Conservation (phyloP, 1,140 invertebrate species). For the Sesamia nonagrioides region DNA sequence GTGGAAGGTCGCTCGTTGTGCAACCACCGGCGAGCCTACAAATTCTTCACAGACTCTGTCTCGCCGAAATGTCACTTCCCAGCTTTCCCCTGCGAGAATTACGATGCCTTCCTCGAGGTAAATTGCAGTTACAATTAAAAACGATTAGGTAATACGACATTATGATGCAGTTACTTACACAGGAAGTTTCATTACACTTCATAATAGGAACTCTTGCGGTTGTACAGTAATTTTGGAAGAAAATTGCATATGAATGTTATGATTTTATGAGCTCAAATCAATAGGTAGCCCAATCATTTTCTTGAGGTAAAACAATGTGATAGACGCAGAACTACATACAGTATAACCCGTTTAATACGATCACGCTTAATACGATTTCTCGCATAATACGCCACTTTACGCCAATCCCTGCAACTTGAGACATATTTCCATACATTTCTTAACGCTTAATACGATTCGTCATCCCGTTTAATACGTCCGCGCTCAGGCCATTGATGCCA, state of each 20-base stretch:
- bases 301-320: neutral
- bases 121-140: constrained; percentile 50
- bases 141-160: neutral
- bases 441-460: too few relatives aligned
- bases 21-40: constrained; percentile 97
- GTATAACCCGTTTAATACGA: too few relatives aligned
- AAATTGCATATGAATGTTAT: constrained; percentile 17
- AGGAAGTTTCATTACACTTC: neutral
- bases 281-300: constrained; percentile 5
- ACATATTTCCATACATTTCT: too few relatives aligned
- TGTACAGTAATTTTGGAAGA: neutral
- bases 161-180: neutral
- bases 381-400: too few relatives aligned
- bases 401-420: too few relatives aligned
- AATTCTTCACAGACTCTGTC: constrained; percentile 97
- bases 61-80: constrained; percentile 96
- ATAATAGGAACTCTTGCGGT: constrained; percentile 16
- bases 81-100: constrained; percentile 94
- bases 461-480: too few relatives aligned
- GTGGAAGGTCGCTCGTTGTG: constrained; percentile 96
- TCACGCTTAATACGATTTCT: too few relatives aligned
- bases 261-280: neutral
- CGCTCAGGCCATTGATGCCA: too few relatives aligned
- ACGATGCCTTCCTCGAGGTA: constrained; percentile 94
- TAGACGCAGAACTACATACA: neutral